Conservation (phyloP, 2,797 vertebrate species). For the Silurus aristotelis region DNA sequence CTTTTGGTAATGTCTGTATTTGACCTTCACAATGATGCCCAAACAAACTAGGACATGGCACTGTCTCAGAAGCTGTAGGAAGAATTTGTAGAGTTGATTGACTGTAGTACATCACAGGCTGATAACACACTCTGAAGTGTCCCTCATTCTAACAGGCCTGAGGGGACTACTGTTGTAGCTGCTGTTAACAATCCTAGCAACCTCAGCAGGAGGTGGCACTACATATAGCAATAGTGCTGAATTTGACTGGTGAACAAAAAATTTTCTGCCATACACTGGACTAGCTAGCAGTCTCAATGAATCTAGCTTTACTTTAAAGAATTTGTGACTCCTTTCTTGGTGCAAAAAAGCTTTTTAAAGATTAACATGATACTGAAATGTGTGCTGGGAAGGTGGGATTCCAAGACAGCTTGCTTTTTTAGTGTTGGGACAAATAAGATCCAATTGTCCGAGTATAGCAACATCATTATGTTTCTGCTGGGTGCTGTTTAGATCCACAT, state of each 20-base stretch:
- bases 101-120: not conserved
- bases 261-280: not conserved
- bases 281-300: not conserved
- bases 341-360: not conserved
- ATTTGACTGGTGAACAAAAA: not conserved
- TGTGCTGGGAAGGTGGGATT: not conserved
- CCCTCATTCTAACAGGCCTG: not conserved
- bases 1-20: not conserved
- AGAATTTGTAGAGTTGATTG: conserved; percentile 1
- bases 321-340: not conserved
- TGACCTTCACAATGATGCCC: not conserved
- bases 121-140: not conserved
- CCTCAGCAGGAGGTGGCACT: not conserved
- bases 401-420: not conserved
- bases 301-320: not conserved
- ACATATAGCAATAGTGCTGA: not conserved
- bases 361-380: not conserved
- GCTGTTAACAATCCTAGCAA: not conserved
- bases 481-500: not conserved
- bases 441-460: not conserved
- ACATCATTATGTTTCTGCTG: not conserved
- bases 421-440: not conserved
- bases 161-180: not conserved
- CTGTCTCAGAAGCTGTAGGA: not conserved
- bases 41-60: not conserved